Base-by-base conservation (phyloP, 1,140 invertebrate species). In the Bombus cullumanus region DNA sequence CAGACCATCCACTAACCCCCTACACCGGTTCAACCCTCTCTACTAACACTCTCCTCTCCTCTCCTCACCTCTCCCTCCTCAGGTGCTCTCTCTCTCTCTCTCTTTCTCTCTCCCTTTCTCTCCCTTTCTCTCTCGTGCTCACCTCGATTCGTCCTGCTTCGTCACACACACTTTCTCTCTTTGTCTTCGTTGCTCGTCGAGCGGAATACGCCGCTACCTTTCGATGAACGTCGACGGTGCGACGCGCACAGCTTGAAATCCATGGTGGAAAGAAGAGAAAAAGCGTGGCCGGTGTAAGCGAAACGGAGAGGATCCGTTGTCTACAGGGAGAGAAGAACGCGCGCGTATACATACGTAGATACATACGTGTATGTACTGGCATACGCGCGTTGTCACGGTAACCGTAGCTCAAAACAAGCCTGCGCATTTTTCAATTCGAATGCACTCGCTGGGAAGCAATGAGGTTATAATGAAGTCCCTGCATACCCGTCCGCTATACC, bases 381-480 rank as follows among this genome's bases (percentile, higher is more conserved):
- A 66, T 89, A 87, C 74, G 72, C 71, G 85, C 91, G 91, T 92
- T 88, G 91, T 88, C 89, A 90, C 88, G 91, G 90, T 91, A 92
- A 92, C 91, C 91, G 68, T 84, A 84, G 78, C 87, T 90, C 77
- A 91, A 91, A 91, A 92, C 90, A 91, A 91, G 90, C 90, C 91
- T 90, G 89, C 91, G 91, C 90, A 90, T 91, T 88, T 90, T 91
- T 91, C 89, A 91, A 91, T 91, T 89, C 90, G 90, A 89, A 91
- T 86, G 88, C 89, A 91, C 88, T 91, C 87, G 79, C 84, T 89
- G 90, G 90, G 86, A 91, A 91, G 81, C 79, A 88, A 91, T 90
- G 90, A 91, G 89, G 89, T 90, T 91, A 91, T 91, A 90, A 91
- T 91, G 89, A 91, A 91, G 87, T 91, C 87, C 81, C 86, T 85